Percentiles rank a stretch among this genome's conserved stretches.
Evolutionary conservation across 2,888 invertebrate species (phyloP).

Genomic region (Dorcus parallelipipedus): DNA sequence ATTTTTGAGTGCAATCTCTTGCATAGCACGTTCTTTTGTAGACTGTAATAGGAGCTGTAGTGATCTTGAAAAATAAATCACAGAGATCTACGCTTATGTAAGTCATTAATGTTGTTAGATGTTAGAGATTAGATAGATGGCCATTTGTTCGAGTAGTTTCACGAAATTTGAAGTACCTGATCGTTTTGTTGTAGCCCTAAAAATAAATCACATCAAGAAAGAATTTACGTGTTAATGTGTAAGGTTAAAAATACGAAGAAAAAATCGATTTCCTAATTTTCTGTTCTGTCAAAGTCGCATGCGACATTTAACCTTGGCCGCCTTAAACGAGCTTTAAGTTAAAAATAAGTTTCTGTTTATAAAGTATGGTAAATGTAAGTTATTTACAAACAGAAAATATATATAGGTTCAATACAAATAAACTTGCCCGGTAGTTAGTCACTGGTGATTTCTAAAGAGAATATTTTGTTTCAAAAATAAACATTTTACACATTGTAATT

Average conservation of each 20-base stretch:
- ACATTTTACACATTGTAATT: no score
- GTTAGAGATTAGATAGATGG: slow-evolving; percentile 1
- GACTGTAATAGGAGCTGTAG: background rate
- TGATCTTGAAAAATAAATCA: background rate
- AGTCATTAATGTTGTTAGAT: slow-evolving; percentile 18
- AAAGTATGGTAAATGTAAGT: no score
- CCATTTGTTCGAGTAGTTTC: background rate
- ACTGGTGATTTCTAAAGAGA: no score
- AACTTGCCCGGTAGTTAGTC: no score
- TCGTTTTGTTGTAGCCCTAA: background rate
- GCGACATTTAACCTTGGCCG: no score
- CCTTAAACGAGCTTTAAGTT: no score
- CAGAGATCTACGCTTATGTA: slow-evolving; percentile 19
- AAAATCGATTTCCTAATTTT: background rate
- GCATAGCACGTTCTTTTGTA: background rate
- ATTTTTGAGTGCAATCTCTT: background rate
- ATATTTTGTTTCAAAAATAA: no score
- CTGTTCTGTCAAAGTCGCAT: no score
- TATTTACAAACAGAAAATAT: no score
- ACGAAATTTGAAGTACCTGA: background rate
- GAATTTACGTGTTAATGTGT: background rate
- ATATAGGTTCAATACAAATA: no score
- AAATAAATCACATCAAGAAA: background rate
- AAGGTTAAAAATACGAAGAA: background rate
- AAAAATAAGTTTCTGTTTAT: no score